Evolutionary conservation across 2,888 invertebrate genomes (phyloP), one percentile per base, ranked within the genome.

Genomic region (Campoplex nolae): DNA sequence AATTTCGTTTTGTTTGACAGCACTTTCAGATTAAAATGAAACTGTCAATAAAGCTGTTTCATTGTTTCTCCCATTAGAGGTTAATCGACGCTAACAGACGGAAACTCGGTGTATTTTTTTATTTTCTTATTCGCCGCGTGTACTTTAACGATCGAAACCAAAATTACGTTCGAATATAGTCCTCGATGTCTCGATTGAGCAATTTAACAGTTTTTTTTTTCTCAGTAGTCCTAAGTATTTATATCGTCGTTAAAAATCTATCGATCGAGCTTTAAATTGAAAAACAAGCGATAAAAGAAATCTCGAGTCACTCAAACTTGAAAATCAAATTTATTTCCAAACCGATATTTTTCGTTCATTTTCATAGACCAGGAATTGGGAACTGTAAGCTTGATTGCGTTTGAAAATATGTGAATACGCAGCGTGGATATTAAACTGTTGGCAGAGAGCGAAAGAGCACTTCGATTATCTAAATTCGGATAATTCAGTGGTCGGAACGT

Each of bases 1-100:
- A 73, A 73, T 48, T 35, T 11, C 54, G 23, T 70, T 48, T 70
- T 48, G 70, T 70, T 70, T n/a, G 48, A 70, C 23, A 70, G 18
- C 23, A 23, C 68, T 38, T 38, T 23, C 42, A 23, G 42, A 68
- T n/a, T 45, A n/a, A 68, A 68, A 68, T n/a, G 38, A 18, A 51
- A 51, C 51, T 51, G 51, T 51, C 51, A 51, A n/a, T n/a, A n/a
- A 51, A 51, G 7, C 18, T 4, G 7, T 51, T 62, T 32, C 1
- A 62, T 62, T 32, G 16, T 32, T 62, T 62, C 62, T 62, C 62
- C 16, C 32, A 32, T 62, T 62, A 7, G 6, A 62, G 16, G 32
- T 62, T 28, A 32, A 62, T 62, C 32, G 32, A 62, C 16, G 16
- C 7, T 32, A 32, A 32, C 16, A 32, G 16, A 62, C 16, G 6